Conservation (phyloP, 1,140 invertebrate species). For the Melitaea cinxia region DNA sequence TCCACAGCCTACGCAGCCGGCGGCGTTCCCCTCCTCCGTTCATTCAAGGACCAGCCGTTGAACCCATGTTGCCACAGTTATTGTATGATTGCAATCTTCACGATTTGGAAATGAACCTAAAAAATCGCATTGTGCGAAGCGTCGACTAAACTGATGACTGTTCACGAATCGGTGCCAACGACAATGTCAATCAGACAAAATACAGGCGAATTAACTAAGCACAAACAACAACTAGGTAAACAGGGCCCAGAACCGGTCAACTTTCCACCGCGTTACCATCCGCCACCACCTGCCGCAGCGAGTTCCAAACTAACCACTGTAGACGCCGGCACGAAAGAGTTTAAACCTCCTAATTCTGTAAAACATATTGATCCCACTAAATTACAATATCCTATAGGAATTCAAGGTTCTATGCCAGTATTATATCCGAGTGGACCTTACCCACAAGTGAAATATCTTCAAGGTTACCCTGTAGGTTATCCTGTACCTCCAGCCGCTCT, state of each 20-base stretch:
- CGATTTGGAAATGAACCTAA: conserved; percentile 62
- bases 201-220: conserved; percentile 71
- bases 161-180: conserved; percentile 50
- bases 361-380: conserved; percentile 65
- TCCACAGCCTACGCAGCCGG: conserved; percentile 74
- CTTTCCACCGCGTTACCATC: conserved; percentile 80
- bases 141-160: conserved; percentile 60
- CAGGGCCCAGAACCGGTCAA: conserved; percentile 74
- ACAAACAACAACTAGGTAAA: conserved; percentile 78
- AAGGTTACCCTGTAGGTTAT: conserved; percentile 70
- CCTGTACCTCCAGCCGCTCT: conserved; percentile 63
- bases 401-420: conserved; percentile 54
- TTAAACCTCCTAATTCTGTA: conserved; percentile 63
- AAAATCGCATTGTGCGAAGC: conserved; percentile 45
- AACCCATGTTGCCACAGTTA: conserved; percentile 67
- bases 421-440: conserved; percentile 60
- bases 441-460: conserved; percentile 66
- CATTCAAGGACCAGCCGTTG: conserved; percentile 78
- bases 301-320: conserved; percentile 64
- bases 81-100: conserved; percentile 53
- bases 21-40: conserved; percentile 71
- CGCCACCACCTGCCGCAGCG: conserved; percentile 72
- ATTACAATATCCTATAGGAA: conserved; percentile 59
- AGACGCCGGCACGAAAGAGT: conserved; percentile 65
- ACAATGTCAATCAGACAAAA: conserved; percentile 80